Percentiles rank a stretch among this genome's conserved stretches.
Evolutionary conservation across 2,888 invertebrate genomes (phyloP).

Genomic region (Glaucopsyche alexis): DNA sequence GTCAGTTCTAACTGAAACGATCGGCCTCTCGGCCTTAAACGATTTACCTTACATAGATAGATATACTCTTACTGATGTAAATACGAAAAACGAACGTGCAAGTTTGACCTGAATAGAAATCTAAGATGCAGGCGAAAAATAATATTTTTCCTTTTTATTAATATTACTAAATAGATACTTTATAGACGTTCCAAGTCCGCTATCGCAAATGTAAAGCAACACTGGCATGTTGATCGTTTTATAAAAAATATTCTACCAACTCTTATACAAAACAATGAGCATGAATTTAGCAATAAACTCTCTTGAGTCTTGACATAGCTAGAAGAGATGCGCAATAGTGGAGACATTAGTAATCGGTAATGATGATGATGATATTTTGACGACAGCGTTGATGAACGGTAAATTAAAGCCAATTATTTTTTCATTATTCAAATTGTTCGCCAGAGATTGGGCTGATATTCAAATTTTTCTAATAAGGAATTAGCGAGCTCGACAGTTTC

Average conservation of each 20-base stretch:
- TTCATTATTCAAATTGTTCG: slow-evolving; percentile 15
- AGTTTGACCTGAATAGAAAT: background rate
- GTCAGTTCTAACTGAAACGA: too few relatives aligned
- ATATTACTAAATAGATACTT: background rate
- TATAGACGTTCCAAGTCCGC: background rate
- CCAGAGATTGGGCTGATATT: slow-evolving; percentile 17
- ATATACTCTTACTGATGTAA: background rate
- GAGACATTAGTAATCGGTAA: background rate
- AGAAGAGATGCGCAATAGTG: too few relatives aligned
- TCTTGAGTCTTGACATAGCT: too few relatives aligned
- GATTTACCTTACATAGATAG: too few relatives aligned
- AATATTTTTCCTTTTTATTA: slow-evolving; percentile 4
- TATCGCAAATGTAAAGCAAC: background rate
- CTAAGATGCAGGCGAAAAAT: slow-evolving; percentile 6
- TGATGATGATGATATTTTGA: background rate
- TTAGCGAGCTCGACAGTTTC: slow-evolving; percentile 8
- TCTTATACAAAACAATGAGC: too few relatives aligned
- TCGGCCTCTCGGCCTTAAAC: too few relatives aligned
- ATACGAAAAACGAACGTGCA: background rate
- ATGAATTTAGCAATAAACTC: too few relatives aligned
- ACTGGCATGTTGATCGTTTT: background rate
- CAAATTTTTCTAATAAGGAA: slow-evolving; percentile 12
- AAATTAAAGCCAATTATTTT: slow-evolving; percentile 11
- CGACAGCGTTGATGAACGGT: background rate
- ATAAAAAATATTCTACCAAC: too few relatives aligned